Evolutionary conservation across 2,888 invertebrate species (phyloP), one percentile per base, ranked within the genome.

Genomic region (Drosophila mimica): DNA sequence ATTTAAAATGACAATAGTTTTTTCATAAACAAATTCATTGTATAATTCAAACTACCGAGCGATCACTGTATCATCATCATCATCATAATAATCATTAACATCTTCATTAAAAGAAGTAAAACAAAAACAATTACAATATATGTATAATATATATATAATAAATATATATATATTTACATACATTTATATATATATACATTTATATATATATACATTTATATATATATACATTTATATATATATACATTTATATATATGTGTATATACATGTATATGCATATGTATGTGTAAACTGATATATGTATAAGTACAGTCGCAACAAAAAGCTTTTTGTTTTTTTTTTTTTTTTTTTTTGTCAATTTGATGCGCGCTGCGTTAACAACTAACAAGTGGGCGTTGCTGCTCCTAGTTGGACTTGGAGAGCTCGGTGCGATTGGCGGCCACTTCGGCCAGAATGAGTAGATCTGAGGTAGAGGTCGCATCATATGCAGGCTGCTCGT

Each of bases 391-490:
- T 59, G 33, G 54, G 15, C 53, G 31, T 54, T 60, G 56, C 69
- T 71, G 74, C 31, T 67, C 71, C 70, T 81, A 85, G 74, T 86
- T 83, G 73, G 84, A 85, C 74, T 91, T 84, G 65, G 82, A 82
- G 71, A 90, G 75, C 83, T 91, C 93, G 78, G 93, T 93, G 81
- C 92, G 91, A 87, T 92, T 92, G 76, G 93, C 92, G 81, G 93
- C 93, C 60, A 93, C 93, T 91, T 93, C 93, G 75, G 93, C 93
- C 82, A 93, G 86, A 70, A 93, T 93, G 83, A 92, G 88, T 83
- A 93, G 84, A 88, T 93, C 92, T 88, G 93, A 92, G 91, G 92
- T 92, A 91, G 92, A 83, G 71, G 82, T 89, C 68, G 80, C 87
- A 76, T 91, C 89, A 48, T 74, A 85, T 52, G 60, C 53, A 34